phyloP scores from a whole-genome alignment of 2,113 vertebrate species.

The Rhea americana region DNA sequence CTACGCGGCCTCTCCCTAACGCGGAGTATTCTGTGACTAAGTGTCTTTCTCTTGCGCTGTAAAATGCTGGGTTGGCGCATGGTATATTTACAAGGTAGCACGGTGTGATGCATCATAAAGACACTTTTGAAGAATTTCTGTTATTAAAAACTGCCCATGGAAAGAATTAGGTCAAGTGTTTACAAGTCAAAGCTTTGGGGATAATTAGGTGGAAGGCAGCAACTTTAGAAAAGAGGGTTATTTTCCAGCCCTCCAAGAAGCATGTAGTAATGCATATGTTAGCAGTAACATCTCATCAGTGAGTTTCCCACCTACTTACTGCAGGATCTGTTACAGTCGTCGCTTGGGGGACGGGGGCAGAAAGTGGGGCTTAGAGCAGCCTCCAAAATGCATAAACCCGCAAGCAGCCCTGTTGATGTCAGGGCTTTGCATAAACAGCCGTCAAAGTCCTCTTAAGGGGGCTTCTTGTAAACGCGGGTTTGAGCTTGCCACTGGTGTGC shows the following conservation, averaged over 20 bases:
- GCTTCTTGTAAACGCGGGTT: constrained; percentile 27
- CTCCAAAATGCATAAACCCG: constrained; percentile 17
- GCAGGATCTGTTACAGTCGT: constrained; percentile 7
- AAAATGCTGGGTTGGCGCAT: constrained; percentile 3
- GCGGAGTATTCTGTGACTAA: constrained; percentile 36
- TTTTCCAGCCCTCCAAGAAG: constrained; percentile 65
- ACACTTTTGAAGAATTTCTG: constrained; percentile 71
- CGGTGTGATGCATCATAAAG: constrained; percentile 69
- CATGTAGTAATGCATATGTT: not conserved
- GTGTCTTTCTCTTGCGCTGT: constrained; percentile 15
- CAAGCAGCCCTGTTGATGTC: constrained; percentile 29
- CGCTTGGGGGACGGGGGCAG: constrained; percentile 3
- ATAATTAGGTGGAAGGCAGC: constrained; percentile 70
- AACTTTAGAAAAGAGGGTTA: constrained; percentile 26
- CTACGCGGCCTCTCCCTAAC: not conserved
- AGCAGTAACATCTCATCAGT: not conserved
- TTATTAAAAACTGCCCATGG: constrained; percentile 71
- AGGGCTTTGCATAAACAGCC: constrained; percentile 11
- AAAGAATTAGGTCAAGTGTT: constrained; percentile 75
- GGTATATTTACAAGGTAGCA: constrained; percentile 62
- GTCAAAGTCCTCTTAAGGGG: constrained; percentile 32
- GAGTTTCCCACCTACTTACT: constrained; percentile 39
- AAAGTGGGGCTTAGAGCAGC: constrained; percentile 35
- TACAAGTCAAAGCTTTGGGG: constrained; percentile 68
- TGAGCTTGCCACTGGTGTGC: not conserved